Evolutionary conservation across 2,888 invertebrate genomes (phyloP), one percentile per base, ranked within the genome.

Genomic region (Bombyx huttoni): DNA sequence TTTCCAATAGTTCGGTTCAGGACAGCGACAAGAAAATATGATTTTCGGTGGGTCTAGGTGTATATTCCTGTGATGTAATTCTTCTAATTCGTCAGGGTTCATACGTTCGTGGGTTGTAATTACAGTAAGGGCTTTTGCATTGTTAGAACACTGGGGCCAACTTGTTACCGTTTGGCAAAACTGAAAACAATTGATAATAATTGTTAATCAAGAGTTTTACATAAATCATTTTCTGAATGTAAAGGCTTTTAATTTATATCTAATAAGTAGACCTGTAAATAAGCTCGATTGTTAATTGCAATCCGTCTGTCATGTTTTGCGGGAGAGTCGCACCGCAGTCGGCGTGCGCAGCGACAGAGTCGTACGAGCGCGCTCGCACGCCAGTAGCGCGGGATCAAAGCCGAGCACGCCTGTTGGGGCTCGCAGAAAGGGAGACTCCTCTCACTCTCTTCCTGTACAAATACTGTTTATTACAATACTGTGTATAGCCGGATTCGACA

Each of bases 271-370:
- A 91, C 92, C 88, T 92, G 91, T n/a, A 92, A 74, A 53, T 89
- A 75, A 2, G 91, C 90, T 55, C 90, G 81, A 63, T 91, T 92
- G 71, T 91, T 91, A 46, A 92, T 73, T 50, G 75, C 75, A 48
- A 91, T 62, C 10, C 82, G 84, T 5, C 56, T 55, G 9, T 62
- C 53, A 9, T 49, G 2, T 0, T 57, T 46, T 6, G 75, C 80
- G 51, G 59, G 59, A 3, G 69, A 53, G 60, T 81, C 77, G 65
- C 89, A 82, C 54, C 72, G 75, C 56, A 63, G 77, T 8, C 90
- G 85, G 13, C 86, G 86, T 46, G 87, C 77, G 73, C 93, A 93
- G 51, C 90, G 89, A 58, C 92, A 93, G 51, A 92, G 76, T 12
- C 92, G 83, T 70, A 91, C 85, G 0, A 91, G 88, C 55, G 91